A percentile compares a stretch with the other conserved stretches of the same genome.
Evolutionary conservation across 1,140 invertebrate species (phyloP).

Genomic region (Mizuhopecten yessoensis): DNA sequence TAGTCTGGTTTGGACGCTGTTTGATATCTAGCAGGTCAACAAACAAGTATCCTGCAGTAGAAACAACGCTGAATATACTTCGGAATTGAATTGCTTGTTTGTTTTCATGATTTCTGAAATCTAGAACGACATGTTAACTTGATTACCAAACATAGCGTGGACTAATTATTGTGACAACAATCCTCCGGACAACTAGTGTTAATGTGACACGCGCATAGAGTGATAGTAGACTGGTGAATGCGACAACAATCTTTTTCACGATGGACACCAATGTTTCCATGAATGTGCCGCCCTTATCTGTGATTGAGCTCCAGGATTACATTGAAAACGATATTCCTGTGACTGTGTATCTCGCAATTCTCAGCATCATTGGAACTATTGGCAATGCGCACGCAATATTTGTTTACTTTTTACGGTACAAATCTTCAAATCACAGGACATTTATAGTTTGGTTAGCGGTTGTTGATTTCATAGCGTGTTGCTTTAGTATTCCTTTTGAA

Average conservation of each 20-base stretch:
- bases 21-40: no score
- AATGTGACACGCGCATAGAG: background rate
- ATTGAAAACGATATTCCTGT: slow-evolving; percentile 55
- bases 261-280: background rate
- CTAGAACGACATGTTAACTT: no score
- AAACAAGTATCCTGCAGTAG: no score
- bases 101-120: background rate
- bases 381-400: slow-evolving; percentile 57
- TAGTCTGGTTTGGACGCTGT: background rate
- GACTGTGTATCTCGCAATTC: slow-evolving; percentile 47
- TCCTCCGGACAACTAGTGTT: background rate
- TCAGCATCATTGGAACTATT: slow-evolving; percentile 56
- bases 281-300: background rate
- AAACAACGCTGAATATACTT: no score
- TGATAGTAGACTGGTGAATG: background rate
- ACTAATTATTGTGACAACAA: no score
- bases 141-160: no score
- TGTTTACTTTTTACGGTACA: slow-evolving; percentile 57
- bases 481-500: slow-evolving; percentile 59
- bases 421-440: slow-evolving; percentile 57
- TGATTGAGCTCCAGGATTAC: slow-evolving; percentile 52
- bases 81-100: background rate
- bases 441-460: slow-evolving; percentile 60
- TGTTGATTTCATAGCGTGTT: slow-evolving; percentile 57
- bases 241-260: background rate